Conservation (phyloP, 2,888 invertebrate species). For the Drosophila imparisetae region DNA sequence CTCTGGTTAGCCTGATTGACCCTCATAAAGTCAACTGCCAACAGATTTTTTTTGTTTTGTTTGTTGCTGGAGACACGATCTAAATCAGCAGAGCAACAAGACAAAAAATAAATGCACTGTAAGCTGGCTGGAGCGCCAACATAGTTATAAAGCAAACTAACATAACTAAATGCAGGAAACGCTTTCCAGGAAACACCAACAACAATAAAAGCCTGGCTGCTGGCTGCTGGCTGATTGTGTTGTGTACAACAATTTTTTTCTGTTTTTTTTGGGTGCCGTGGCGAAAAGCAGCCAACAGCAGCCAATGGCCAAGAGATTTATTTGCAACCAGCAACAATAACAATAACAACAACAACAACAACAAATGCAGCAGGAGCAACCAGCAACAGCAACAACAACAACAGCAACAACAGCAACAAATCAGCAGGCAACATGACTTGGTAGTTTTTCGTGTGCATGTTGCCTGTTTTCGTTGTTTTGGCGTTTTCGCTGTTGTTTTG, state of each 20-base stretch:
- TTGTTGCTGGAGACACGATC: constrained; percentile 53
- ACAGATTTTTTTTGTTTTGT: constrained; percentile 18
- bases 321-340: constrained; percentile 58
- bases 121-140: constrained; percentile 51
- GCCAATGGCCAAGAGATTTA: constrained; percentile 71
- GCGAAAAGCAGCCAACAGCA: constrained; percentile 54
- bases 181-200: constrained; percentile 74
- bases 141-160: constrained; percentile 70
- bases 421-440: constrained; percentile 71
- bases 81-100: constrained; percentile 48
- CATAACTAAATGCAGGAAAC: constrained; percentile 77
- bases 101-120: constrained; percentile 15
- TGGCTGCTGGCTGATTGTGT: constrained; percentile 69
- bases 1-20: constrained; percentile 67
- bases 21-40: constrained; percentile 75
- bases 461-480: constrained; percentile 34
- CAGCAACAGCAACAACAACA: constrained; percentile 51
- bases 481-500: constrained; percentile 64
- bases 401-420: constrained; percentile 44
- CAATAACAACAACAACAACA: constrained; percentile 49
- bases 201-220: constrained; percentile 37
- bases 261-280: constrained; percentile 55
- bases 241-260: constrained; percentile 58
- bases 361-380: constrained; percentile 41
- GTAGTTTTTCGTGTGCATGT: constrained; percentile 76